These are phyloP conservation scores for Hedychridium roseum DNA, from an alignment of 2,888 invertebrate species.

Conservation along the genomic window DNA sequence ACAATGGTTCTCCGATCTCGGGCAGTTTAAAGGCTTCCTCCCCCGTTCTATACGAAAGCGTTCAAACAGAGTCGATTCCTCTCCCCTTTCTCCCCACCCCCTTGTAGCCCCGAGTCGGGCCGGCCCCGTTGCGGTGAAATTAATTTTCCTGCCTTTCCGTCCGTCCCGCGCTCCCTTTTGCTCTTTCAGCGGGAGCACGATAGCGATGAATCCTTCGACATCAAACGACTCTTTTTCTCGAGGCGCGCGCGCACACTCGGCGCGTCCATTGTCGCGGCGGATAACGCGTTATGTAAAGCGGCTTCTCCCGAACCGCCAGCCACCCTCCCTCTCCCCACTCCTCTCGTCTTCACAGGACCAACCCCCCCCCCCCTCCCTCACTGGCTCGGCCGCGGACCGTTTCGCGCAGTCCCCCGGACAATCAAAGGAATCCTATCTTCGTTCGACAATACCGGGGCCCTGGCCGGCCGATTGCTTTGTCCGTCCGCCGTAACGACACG, in stretches of 20 bases:
- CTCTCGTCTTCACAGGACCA: conserved; percentile 23
- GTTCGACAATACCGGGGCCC: conserved; percentile 45
- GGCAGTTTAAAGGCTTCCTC: conserved; percentile 28
- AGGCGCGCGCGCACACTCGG: conserved; percentile 36
- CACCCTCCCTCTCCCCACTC: conserved; percentile 14
- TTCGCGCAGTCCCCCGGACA: conserved; percentile 41
- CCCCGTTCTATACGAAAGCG: conserved; percentile 25
- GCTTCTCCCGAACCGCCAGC: too few species aligned
- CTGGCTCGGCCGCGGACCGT: conserved; percentile 34
- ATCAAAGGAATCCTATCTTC: conserved; percentile 54
- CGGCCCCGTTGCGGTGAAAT: conserved; percentile 25
- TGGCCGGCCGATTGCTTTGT: conserved; percentile 45
- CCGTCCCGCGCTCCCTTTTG: conserved; percentile 7
- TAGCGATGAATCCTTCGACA: conserved; percentile 37
- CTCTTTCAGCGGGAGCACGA: conserved; percentile 24
- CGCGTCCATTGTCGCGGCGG: conserved; percentile 38
- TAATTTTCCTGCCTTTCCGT: conserved; percentile 37
- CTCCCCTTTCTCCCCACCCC: conserved; percentile 20
- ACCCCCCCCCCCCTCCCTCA: conserved; percentile 21
- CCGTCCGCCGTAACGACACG: conserved; percentile 35
- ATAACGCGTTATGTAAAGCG: conserved; percentile 52
- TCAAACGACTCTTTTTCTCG: conserved; percentile 45
- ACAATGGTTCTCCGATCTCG: conserved; percentile 32
- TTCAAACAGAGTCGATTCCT: conserved; percentile 29
- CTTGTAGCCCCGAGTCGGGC: background rate